Base-by-base conservation (phyloP, 2,113 vertebrate genomes). In the Muntiacus reevesi region DNA sequence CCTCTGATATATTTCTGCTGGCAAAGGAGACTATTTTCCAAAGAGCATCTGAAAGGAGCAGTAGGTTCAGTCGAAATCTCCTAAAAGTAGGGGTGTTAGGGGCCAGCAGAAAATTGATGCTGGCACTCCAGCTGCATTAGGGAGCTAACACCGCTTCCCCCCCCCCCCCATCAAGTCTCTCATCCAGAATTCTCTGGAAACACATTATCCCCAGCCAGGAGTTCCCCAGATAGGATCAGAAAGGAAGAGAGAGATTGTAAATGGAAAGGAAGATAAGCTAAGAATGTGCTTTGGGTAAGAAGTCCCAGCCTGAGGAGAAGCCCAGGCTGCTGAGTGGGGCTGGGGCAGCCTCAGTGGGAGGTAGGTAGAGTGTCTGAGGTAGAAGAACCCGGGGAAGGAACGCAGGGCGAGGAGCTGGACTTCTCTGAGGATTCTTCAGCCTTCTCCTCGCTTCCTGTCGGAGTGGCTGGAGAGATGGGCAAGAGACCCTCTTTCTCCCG, bases 401-500 rank as follows among this genome's bases (percentile, higher is more conserved):
- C 99, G 27, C 99, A 99, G 14, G 99, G 99, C 0, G 99, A 99
- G 4, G 99, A 99, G 97, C 99, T 99, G 50, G 99, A 99, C 98
- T 99, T 99, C 90, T 99, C 99, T 3, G 99, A 99, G 2, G 98
- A 99, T 96, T 99, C 99, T 90, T 99, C 99, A 0, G 98, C 98
- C 98, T 99, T 99, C 87, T 99, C 99, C 23, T 99, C 99, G 83
- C 98, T 99, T 90, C 99, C 99, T 0, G 98, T 99, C 0, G 98
- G 98, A 79, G 99, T 99, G 40, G 99, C 97, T 0, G 99, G 98
- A 47, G 99, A 99, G 96, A 99, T 99, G 95, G 99, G 99, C 60
- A 99, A 97, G 60, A 99, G 97, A 25, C 99, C 99, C 90, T 99
- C 99, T 97, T 99, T 99, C 97, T 99, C 99, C 1, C 99, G 98